Percentiles rank a stretch among this genome's conserved stretches.
phyloP scores from a whole-genome alignment of 2,888 invertebrate species.

The Mactromeris polynyma region DNA sequence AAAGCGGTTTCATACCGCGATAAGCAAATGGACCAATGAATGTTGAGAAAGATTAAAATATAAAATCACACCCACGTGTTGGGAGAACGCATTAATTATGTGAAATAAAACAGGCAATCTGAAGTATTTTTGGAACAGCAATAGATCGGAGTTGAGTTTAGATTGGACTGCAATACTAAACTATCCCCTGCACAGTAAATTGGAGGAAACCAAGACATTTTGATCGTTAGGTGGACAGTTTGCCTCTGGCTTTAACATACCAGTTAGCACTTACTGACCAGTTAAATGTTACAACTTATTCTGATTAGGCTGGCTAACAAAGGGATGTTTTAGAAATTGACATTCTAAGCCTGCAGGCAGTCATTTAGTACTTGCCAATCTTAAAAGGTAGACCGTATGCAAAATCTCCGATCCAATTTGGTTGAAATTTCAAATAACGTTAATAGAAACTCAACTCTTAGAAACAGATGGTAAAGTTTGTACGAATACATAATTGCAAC shows the following conservation, averaged over 20 bases:
- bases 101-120: background rate
- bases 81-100: background rate
- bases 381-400: background rate
- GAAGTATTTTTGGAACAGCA: background rate
- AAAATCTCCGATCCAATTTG: background rate
- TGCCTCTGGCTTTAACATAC: background rate
- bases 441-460: background rate
- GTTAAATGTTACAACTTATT: background rate
- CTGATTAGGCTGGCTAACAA: background rate
- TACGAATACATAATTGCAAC: too few species aligned
- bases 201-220: background rate
- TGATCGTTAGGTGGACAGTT: background rate
- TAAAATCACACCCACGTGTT: background rate
- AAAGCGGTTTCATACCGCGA: background rate
- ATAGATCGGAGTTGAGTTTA: background rate
- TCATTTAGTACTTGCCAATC: background rate
- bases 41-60: background rate
- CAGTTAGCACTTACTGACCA: conserved; percentile 14
- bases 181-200: background rate
- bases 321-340: background rate
- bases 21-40: background rate
- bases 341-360: background rate
- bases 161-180: too few species aligned
- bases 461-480: too few species aligned
- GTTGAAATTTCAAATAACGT: background rate